phyloP scores from a whole-genome alignment of 2,113 vertebrate genomes.

The Marcusenius ussheri region DNA sequence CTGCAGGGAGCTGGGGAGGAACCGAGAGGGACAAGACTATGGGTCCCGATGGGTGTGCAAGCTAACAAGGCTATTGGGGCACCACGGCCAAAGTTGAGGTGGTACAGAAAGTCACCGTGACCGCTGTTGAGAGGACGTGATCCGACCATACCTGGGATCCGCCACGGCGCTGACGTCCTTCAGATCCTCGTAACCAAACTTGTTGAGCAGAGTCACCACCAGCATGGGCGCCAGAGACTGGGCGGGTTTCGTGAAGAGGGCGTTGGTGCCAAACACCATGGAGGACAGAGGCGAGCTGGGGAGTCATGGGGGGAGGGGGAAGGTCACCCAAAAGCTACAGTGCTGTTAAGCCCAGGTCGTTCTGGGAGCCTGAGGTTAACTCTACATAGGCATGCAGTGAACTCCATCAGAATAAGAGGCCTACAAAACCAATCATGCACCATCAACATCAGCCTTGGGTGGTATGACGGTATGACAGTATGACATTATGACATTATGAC shows the following conservation, averaged over 20 bases:
- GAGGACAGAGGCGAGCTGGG: slow-evolving; percentile 76
- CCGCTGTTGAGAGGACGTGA: background rate
- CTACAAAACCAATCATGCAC: background rate
- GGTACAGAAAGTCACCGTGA: background rate
- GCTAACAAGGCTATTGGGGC: background rate
- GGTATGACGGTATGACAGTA: background rate
- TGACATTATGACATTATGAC: too few relatives aligned
- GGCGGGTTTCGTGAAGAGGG: slow-evolving; percentile 82
- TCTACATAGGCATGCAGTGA: background rate
- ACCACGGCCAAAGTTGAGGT: background rate
- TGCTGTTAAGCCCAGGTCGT: background rate
- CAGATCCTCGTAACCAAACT: slow-evolving; percentile 72
- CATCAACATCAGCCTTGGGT: background rate
- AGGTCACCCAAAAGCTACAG: background rate
- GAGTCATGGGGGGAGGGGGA: background rate
- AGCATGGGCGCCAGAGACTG: slow-evolving; percentile 81
- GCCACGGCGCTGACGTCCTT: slow-evolving; percentile 40
- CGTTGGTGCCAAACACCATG: slow-evolving; percentile 84
- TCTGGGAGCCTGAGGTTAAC: background rate
- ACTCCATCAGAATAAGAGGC: background rate
- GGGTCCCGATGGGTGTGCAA: too few relatives aligned
- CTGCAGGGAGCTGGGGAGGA: slow-evolving; percentile 54
- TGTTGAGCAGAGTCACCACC: slow-evolving; percentile 69
- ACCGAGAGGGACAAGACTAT: background rate
- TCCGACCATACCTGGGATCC: slow-evolving; percentile 56